Conservation (phyloP, 64 coral and sea anemone species). For the Stichodactyla mertensii region DNA sequence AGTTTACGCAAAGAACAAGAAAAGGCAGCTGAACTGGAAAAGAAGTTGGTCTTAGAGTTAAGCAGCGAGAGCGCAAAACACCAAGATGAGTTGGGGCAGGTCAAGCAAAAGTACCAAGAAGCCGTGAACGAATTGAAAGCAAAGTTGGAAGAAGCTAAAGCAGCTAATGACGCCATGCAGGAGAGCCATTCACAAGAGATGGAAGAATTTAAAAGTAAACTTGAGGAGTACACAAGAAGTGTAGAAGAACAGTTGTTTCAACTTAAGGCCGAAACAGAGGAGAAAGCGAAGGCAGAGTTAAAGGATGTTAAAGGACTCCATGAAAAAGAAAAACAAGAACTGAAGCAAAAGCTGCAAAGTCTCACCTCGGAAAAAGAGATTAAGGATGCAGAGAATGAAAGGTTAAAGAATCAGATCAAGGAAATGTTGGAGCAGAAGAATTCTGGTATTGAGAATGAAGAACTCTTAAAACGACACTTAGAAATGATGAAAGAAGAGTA, state of each 20-base stretch:
- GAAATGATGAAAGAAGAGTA: slow-evolving; percentile 61
- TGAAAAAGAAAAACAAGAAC: slow-evolving; percentile 17
- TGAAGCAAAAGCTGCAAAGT: not conserved
- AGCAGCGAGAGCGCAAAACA: slow-evolving; percentile 61
- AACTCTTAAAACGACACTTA: slow-evolving; percentile 19
- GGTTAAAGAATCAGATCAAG: slow-evolving; percentile 27
- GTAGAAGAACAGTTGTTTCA: slow-evolving; percentile 68
- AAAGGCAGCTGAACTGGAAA: slow-evolving; percentile 74
- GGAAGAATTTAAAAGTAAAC: slow-evolving; percentile 50
- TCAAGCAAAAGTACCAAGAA: slow-evolving; percentile 27
- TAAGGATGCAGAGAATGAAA: not conserved
- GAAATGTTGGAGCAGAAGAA: slow-evolving; percentile 25
- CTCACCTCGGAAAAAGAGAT: not conserved
- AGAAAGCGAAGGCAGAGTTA: slow-evolving; percentile 35
- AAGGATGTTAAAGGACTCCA: slow-evolving; percentile 10
- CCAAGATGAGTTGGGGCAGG: slow-evolving; percentile 51
- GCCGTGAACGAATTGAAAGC: slow-evolving; percentile 31
- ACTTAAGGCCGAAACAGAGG: slow-evolving; percentile 40
- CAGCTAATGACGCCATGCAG: slow-evolving; percentile 37
- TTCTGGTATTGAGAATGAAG: slow-evolving; percentile 23
- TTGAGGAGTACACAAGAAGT: slow-evolving; percentile 49
- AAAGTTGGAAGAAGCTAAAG: slow-evolving; percentile 34
- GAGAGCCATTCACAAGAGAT: slow-evolving; percentile 66
- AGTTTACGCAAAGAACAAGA: slow-evolving; percentile 69
- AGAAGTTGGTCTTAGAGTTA: slow-evolving; percentile 73